Conservation (phyloP, 2,888 invertebrate species). For the Pyrochroa serraticornis region DNA sequence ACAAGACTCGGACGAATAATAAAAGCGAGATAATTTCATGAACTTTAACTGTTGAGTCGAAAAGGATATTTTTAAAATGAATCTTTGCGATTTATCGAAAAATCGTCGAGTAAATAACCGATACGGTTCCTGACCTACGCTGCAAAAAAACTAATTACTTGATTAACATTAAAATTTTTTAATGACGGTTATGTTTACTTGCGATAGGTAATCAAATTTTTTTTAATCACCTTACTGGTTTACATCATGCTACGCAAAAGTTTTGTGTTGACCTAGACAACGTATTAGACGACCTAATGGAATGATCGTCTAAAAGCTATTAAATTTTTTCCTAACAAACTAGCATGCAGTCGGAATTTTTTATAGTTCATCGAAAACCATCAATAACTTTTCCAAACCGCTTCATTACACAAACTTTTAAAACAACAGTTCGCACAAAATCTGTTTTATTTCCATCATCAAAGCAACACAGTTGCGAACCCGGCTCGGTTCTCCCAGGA, state of each 20-base stretch:
- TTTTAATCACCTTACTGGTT: constrained; percentile 11
- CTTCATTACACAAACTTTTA: too few species aligned
- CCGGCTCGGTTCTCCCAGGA: too few species aligned
- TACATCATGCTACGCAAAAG: background rate
- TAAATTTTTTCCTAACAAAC: too few species aligned
- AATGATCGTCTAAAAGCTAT: too few species aligned
- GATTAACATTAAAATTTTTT: constrained; percentile 6
- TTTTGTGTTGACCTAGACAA: background rate
- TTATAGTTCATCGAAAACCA: too few species aligned
- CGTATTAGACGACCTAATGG: too few species aligned
- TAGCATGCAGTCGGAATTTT: too few species aligned
- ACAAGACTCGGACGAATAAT: background rate
- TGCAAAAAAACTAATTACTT: constrained; percentile 9
- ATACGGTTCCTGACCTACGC: constrained; percentile 22
- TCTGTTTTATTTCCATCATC: too few species aligned
- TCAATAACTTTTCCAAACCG: too few species aligned
- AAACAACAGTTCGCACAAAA: too few species aligned
- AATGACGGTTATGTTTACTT: constrained; percentile 15
- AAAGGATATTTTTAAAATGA: constrained; percentile 13
- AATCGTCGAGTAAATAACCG: constrained; percentile 8
- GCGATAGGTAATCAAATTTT: constrained; percentile 15
- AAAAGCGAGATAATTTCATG: background rate
- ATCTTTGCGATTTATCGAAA: constrained; percentile 8
- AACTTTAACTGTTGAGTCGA: constrained; percentile 12
- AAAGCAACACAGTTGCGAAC: too few species aligned